Evolutionary conservation across 2,888 invertebrate species (phyloP).

Genomic region (Bombyx huttoni): DNA sequence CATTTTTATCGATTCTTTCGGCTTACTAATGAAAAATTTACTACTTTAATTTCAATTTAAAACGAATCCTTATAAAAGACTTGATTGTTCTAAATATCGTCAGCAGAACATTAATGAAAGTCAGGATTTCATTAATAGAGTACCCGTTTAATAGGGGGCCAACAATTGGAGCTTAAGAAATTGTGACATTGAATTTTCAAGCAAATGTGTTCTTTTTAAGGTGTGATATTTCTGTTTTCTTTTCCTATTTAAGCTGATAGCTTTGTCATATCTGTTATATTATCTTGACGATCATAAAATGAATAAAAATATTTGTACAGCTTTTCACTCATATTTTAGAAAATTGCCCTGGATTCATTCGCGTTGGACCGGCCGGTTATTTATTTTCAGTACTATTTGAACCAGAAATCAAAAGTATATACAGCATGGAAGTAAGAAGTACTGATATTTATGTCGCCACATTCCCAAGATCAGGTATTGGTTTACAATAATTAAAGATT

Average conservation of each 20-base stretch:
- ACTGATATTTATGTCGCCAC: constrained; percentile 77
- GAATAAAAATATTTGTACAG: background rate
- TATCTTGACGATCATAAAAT: background rate
- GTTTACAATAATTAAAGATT: background rate
- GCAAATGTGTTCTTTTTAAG: no score
- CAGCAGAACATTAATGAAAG: background rate
- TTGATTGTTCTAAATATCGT: background rate
- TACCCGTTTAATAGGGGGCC: no score
- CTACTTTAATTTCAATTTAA: background rate
- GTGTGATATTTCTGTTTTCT: no score
- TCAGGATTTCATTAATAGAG: background rate
- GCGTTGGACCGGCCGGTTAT: constrained; percentile 6
- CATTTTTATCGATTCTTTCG: no score
- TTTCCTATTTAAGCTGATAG: no score
- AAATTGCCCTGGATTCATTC: background rate
- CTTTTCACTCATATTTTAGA: constrained; percentile 9
- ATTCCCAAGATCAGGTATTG: constrained; percentile 77
- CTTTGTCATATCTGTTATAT: no score
- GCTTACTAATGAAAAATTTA: no score
- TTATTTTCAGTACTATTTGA: constrained; percentile 4
- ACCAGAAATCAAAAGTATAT: constrained; percentile 64
- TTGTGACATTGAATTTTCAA: no score
- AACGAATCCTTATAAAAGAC: background rate
- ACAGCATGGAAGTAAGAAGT: constrained; percentile 72
- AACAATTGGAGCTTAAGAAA: no score